Evolutionary conservation across 1,140 invertebrate species (phyloP).

Genomic region (Eupristina koningsbergeri): DNA sequence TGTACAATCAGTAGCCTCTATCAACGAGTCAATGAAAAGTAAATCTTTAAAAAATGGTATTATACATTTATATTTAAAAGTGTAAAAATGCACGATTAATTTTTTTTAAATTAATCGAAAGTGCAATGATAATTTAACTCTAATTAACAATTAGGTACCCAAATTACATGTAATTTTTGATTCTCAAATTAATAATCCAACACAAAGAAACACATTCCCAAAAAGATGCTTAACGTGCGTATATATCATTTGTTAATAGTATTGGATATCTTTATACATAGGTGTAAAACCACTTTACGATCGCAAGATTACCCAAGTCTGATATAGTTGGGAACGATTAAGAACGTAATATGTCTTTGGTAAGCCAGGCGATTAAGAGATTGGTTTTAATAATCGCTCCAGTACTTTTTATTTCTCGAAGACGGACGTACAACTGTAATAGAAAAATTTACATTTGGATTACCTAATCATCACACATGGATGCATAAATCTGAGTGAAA

Average conservation of each 20-base stretch:
- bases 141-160: no score
- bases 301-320: constrained; percentile 40
- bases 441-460: constrained; percentile 25
- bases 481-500: background rate
- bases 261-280: background rate
- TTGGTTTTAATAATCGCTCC: constrained; percentile 44
- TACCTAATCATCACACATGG: constrained; percentile 11
- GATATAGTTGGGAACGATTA: constrained; percentile 49
- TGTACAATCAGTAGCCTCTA: no score
- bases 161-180: no score
- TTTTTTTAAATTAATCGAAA: no score
- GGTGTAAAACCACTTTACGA: constrained; percentile 50
- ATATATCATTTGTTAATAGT: background rate
- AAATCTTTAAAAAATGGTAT: no score
- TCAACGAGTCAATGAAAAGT: no score
- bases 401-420: constrained; percentile 45
- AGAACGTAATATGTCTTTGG: constrained; percentile 45
- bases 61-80: no score
- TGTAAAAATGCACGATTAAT: no score
- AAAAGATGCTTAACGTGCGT: no score
- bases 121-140: no score
- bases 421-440: constrained; percentile 18
- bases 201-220: no score
- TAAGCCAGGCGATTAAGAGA: constrained; percentile 44
- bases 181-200: no score